Percentiles rank a stretch among this genome's conserved stretches.
phyloP scores from a whole-genome alignment of 2,888 invertebrate species.

The Oligia latruncula region DNA sequence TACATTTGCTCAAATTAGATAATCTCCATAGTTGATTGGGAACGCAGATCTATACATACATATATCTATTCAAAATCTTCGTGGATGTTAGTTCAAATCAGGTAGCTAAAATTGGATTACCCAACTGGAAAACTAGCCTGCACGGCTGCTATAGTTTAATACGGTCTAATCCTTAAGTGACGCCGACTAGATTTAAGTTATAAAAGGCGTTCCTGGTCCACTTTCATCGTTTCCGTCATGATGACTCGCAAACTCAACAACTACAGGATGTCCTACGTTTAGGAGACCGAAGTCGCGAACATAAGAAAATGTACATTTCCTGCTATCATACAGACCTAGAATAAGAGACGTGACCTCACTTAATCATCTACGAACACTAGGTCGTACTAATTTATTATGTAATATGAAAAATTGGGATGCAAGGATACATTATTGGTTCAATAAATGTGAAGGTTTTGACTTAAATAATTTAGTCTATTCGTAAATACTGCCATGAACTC shows the following conservation, averaged over 20 bases:
- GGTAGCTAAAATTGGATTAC: background rate
- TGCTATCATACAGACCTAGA: conserved; percentile 77
- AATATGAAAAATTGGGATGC: conserved; percentile 51
- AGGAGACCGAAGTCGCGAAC: conserved; percentile 67
- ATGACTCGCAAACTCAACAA: conserved; percentile 64
- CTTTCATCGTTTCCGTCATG: conserved; percentile 75
- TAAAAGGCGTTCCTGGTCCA: conserved; percentile 71
- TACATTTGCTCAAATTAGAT: background rate
- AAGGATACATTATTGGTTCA: conserved; percentile 39
- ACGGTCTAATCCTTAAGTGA: conserved; percentile 15
- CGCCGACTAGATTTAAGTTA: conserved; percentile 58
- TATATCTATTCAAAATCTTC: background rate
- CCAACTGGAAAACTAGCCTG: background rate
- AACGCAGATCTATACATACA: background rate
- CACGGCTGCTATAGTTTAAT: background rate
- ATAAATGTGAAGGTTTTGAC: conserved; percentile 43
- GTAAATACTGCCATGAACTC: conserved; percentile 30
- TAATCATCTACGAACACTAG: conserved; percentile 75
- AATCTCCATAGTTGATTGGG: background rate
- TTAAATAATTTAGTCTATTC: conserved; percentile 32
- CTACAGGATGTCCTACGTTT: conserved; percentile 77
- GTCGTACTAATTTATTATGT: conserved; percentile 66
- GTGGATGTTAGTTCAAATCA: background rate
- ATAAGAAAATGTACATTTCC: conserved; percentile 81
- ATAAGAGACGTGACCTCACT: conserved; percentile 78